Conservation (phyloP, 35 echinoderm and acorn worm species). For the Diadema setosum region DNA sequence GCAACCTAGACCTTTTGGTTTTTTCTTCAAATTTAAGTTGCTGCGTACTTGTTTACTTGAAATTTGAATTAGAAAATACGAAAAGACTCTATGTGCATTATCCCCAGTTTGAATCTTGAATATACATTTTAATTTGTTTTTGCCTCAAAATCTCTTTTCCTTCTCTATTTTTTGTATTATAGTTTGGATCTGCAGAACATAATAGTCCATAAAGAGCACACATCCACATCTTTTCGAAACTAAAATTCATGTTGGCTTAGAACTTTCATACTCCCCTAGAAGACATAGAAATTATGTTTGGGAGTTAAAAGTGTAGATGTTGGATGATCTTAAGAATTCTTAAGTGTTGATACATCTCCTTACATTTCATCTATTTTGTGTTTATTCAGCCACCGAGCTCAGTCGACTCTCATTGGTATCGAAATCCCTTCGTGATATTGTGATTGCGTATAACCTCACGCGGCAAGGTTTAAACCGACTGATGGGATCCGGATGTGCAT, state of each 20-base stretch:
- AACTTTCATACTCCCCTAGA: not conserved
- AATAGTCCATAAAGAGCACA: not conserved
- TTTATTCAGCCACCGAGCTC: slow-evolving; percentile 45
- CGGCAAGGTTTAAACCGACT: slow-evolving; percentile 19
- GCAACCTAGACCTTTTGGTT: no score
- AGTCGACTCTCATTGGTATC: slow-evolving; percentile 46
- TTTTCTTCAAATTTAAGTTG: no score
- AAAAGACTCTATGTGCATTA: no score
- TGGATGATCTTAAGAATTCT: not conserved
- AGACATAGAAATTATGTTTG: not conserved
- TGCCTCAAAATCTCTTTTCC: no score
- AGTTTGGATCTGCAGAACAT: not conserved
- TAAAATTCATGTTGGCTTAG: not conserved
- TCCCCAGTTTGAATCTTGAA: no score
- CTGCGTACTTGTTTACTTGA: no score
- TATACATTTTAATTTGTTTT: no score
- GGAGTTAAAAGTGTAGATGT: not conserved
- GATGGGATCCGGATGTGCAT: not conserved
- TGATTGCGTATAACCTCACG: slow-evolving; percentile 23
- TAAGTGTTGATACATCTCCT: not conserved
- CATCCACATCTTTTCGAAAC: not conserved
- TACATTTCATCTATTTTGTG: not conserved
- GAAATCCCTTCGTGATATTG: slow-evolving; percentile 42
- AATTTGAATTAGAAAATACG: no score
- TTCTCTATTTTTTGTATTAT: no score